Percentiles rank a stretch among this genome's conserved stretches.
Conservation (phyloP, 2,888 invertebrate species). For the Allygus modestus region DNA sequence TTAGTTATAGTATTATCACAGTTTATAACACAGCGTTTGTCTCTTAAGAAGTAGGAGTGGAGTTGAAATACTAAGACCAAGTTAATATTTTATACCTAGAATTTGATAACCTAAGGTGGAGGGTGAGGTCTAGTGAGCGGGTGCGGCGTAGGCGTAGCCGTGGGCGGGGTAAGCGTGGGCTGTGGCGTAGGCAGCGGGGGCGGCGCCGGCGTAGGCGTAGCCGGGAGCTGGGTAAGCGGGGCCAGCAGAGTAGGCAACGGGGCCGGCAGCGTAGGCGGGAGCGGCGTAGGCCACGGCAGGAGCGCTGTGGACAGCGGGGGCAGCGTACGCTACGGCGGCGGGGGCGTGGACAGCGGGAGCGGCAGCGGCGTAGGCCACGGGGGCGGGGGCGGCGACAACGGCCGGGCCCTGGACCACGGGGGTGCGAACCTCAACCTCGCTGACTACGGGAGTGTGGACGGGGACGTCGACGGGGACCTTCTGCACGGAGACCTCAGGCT, state of each 20-base stretch:
- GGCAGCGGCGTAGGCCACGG: constrained; percentile 69
- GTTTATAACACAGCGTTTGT: constrained; percentile 19
- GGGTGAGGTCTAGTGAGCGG: constrained; percentile 21
- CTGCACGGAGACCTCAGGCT: constrained; percentile 72
- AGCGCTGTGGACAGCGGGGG: constrained; percentile 71
- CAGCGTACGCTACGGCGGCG: constrained; percentile 60
- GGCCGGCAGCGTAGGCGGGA: constrained; percentile 51
- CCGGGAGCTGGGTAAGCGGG: constrained; percentile 68
- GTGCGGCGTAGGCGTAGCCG: constrained; percentile 50
- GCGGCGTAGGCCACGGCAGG: constrained; percentile 55
- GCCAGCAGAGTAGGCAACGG: constrained; percentile 12
- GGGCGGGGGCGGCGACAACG: constrained; percentile 68
- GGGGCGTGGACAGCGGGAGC: constrained; percentile 71
- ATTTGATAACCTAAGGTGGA: constrained; percentile 56
- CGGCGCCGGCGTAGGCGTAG: constrained; percentile 68
- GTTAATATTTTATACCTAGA: constrained; percentile 59
- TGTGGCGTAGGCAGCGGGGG: constrained; percentile 10
- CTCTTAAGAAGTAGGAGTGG: background rate
- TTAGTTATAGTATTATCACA: constrained; percentile 59
- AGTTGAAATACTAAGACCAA: constrained; percentile 54
- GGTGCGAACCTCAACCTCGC: constrained; percentile 71
- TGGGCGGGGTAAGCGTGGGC: constrained; percentile 27
- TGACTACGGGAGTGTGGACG: constrained; percentile 70
- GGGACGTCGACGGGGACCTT: constrained; percentile 70
- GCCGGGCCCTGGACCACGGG: constrained; percentile 69